Evolutionary conservation across 2,888 invertebrate species (phyloP).

Genomic region (Acleris holmiana): DNA sequence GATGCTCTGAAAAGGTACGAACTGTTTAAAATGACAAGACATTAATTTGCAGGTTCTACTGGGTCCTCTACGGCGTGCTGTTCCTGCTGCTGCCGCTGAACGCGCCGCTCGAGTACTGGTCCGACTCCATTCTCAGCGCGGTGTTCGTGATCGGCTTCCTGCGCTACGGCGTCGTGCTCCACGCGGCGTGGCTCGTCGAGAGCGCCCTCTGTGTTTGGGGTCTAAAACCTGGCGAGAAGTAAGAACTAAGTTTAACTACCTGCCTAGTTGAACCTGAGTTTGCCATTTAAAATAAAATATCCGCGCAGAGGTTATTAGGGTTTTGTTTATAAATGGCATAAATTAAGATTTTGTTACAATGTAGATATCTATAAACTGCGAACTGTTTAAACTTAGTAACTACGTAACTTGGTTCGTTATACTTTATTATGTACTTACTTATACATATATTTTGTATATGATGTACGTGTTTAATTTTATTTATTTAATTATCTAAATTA

Average conservation of each 20-base stretch:
- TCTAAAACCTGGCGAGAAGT: constrained; percentile 88
- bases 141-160: constrained; percentile 88
- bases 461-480: too few relatives aligned
- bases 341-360: too few relatives aligned
- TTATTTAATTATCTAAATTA: too few relatives aligned
- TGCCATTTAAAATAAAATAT: too few relatives aligned
- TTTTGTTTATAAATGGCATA: too few relatives aligned
- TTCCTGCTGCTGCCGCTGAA: constrained; percentile 89
- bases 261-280: too few relatives aligned
- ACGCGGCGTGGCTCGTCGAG: constrained; percentile 89
- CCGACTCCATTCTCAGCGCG: constrained; percentile 86
- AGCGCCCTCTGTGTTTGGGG: constrained; percentile 90
- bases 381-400: too few relatives aligned
- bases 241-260: constrained; percentile 64
- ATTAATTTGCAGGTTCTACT: constrained; percentile 85
- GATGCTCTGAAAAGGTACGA: not conserved
- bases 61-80: constrained; percentile 86
- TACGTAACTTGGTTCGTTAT: too few relatives aligned
- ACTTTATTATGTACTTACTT: too few relatives aligned
- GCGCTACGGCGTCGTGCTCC: constrained; percentile 86
- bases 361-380: too few relatives aligned
- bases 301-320: too few relatives aligned
- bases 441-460: too few relatives aligned
- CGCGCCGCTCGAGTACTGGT: constrained; percentile 91
- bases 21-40: not conserved